Evolutionary conservation across 2,113 vertebrate genomes (phyloP), one percentile per base, ranked within the genome.

Genomic region (Pelecanus crispus): DNA sequence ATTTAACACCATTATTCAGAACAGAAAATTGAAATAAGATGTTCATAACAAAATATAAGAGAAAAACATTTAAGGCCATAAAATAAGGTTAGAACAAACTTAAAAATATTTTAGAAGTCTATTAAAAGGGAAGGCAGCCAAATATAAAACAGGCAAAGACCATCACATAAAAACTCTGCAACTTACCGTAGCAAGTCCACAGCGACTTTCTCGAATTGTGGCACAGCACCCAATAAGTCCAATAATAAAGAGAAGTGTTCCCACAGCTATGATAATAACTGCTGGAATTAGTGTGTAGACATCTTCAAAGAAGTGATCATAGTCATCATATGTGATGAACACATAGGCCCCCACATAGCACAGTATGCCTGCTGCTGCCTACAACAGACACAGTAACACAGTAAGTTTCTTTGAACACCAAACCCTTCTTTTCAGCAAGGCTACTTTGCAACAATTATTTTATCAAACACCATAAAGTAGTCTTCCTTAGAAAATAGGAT

Each of bases 321-420:
- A 99, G 97, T 99, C 99, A 9, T 99, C 99, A 0, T 99, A 99
- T 3, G 99, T 99, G 98, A 99, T 99, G 90, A 99, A 99, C 96
- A 99, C 99, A 32, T 99, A 99, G 86, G 99, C 99, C 81, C 99
- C 99, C n/a, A 99, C 99, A 13, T 99, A 99, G 98, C 99, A 99
- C 81, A 99, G 95, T 70, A 99, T 99, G 62, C 99, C 99, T 56
- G 99, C 99, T 52, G 99, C 99, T 44, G 99, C 99, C 99, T 99
- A 53, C 15, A 93, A 50, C 9, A 73, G 82, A 81, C 34, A 91
- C 4, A 82, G 16, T 2, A 71, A 10, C 8, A 4, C 0, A 11
- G 1, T 92, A 5, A 88, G 28, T 13, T 65, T 42, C 26, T 62
- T 24, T 20, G 55, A 86, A 78, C 31, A 34, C 21, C 47, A 56